Evolutionary conservation across 2,113 vertebrate species (phyloP).

Genomic region (Hippocampus comes): DNA sequence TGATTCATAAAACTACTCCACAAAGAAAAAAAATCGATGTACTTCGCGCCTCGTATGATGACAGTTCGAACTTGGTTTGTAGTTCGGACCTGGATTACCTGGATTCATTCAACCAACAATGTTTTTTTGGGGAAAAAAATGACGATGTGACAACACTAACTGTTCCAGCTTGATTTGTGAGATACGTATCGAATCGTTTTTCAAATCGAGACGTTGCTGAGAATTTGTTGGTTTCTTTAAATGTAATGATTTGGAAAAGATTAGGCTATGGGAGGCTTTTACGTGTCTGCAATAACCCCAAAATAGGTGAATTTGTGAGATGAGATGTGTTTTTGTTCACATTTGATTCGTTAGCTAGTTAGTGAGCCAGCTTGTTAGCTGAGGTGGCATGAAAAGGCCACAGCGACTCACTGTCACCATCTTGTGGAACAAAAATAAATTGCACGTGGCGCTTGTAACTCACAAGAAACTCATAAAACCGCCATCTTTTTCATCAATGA

Average conservation of each 20-base stretch:
- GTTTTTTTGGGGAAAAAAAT: neutral
- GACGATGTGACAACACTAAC: neutral
- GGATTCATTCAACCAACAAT: too few relatives aligned
- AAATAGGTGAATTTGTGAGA: neutral
- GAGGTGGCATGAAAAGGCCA: neutral
- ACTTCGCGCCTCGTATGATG: too few relatives aligned
- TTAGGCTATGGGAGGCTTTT: too few relatives aligned
- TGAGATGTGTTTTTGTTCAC: neutral
- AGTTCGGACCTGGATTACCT: too few relatives aligned
- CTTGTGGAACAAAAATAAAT: neutral
- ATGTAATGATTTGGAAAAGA: too few relatives aligned
- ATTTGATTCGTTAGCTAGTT: neutral
- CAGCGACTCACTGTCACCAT: neutral
- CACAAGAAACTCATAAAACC: neutral
- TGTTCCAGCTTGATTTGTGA: neutral
- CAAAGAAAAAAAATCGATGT: too few relatives aligned
- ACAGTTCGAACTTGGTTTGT: too few relatives aligned
- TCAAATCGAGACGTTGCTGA: too few relatives aligned
- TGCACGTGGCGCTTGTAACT: neutral
- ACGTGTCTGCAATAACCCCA: neutral
- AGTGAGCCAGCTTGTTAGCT: neutral
- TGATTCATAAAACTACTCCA: too few relatives aligned
- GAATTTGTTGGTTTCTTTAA: too few relatives aligned
- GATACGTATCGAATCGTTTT: neutral
- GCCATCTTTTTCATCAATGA: neutral